Conservation (phyloP, 2,113 vertebrate genomes). For the Chaetodon auriga region DNA sequence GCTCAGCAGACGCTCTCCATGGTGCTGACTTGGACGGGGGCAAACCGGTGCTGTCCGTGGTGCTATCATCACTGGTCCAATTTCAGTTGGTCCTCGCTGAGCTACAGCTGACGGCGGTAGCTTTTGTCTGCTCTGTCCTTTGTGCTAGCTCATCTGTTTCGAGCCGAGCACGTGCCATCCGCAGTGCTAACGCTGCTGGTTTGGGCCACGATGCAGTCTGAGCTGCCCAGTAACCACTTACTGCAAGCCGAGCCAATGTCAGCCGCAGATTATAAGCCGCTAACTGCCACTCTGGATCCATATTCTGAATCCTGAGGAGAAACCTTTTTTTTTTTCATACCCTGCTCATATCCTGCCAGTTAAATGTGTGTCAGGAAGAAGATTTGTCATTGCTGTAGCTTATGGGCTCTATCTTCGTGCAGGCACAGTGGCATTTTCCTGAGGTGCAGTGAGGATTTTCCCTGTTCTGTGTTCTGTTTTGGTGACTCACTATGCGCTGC, state of each 20-base stretch:
- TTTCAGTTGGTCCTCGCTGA: conserved; percentile 57
- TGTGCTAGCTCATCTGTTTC: conserved; percentile 69
- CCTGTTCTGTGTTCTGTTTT: conserved; percentile 41
- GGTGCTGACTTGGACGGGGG: conserved; percentile 65
- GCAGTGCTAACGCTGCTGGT: conserved; percentile 61
- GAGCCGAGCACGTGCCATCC: conserved; percentile 7
- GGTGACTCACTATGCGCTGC: conserved; percentile 38
- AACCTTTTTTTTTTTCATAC: conserved; percentile 25
- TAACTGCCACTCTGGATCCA: conserved; percentile 53
- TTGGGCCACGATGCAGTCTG: conserved; percentile 23
- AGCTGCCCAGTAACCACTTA: conserved; percentile 54
- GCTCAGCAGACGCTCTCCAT: conserved; percentile 65
- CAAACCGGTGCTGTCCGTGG: conserved; percentile 61
- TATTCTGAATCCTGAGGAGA: conserved; percentile 31
- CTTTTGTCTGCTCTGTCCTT: conserved; percentile 52
- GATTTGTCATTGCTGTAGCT: conserved; percentile 59
- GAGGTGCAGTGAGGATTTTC: conserved; percentile 53
- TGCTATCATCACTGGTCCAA: conserved; percentile 53
- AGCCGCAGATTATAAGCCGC: conserved; percentile 46
- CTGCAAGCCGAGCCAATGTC: conserved; percentile 45
- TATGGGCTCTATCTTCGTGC: conserved; percentile 17
- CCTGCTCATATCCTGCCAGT: conserved; percentile 46
- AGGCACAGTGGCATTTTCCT: conserved; percentile 44
- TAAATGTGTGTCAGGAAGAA: conserved; percentile 45
- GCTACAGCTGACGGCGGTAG: conserved; percentile 61